Conservation (phyloP, 1,140 invertebrate species). For the Bombus turneri region DNA sequence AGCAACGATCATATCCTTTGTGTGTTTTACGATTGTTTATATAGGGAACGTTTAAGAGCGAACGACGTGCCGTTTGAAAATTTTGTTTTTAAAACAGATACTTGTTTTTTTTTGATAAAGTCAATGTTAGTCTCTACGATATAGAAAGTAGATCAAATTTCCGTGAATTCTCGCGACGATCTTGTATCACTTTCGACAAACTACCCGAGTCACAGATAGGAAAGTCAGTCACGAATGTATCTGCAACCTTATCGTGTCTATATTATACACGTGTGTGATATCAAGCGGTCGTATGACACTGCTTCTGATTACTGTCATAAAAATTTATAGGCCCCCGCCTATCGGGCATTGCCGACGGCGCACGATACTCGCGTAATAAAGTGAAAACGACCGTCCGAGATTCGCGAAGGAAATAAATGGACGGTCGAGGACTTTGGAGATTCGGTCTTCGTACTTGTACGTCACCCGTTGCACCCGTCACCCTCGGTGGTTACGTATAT, state of each 20-base stretch:
- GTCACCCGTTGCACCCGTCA: conserved; percentile 67
- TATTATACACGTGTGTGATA: conserved; percentile 55
- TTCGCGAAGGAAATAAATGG: conserved; percentile 66
- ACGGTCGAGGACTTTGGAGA: conserved; percentile 55
- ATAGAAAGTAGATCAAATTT: not conserved
- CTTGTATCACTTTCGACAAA: not conserved
- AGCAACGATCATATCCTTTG: not conserved
- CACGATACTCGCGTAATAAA: conserved; percentile 66
- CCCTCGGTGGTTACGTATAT: conserved; percentile 59
- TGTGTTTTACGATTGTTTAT: not conserved
- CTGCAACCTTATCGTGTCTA: conserved; percentile 41
- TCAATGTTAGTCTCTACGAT: not conserved
- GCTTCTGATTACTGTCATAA: conserved; percentile 62
- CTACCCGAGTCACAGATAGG: not conserved
- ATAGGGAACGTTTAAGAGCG: not conserved
- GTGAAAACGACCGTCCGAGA: conserved; percentile 69
- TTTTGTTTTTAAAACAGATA: not conserved
- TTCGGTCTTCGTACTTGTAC: conserved; percentile 66
- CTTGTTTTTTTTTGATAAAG: not conserved
- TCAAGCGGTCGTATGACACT: conserved; percentile 53
- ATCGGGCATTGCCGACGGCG: conserved; percentile 46
- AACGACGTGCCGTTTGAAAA: not conserved
- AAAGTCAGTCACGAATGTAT: conserved; percentile 19
- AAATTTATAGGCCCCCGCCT: conserved; percentile 63
- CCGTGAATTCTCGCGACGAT: conserved; percentile 7